phyloP scores from a whole-genome alignment of 2,888 invertebrate species.

The Rhabditoides inermis region DNA sequence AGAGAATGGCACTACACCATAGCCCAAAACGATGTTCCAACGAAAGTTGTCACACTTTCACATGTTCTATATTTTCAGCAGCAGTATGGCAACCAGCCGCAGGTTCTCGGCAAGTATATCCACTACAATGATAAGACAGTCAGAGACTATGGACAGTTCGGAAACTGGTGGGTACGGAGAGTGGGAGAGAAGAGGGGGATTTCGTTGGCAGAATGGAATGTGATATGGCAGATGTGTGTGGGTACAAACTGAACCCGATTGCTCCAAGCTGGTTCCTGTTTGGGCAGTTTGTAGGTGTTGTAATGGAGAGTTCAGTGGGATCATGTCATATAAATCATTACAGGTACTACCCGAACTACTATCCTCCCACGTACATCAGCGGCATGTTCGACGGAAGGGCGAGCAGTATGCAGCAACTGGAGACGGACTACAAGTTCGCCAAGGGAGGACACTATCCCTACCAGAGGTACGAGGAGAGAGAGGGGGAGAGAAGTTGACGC shows the following conservation, averaged over 20 bases:
- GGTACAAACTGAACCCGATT: too few species aligned
- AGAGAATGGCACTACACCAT: background rate
- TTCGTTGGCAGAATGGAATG: background rate
- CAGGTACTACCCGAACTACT: slow-evolving; percentile 38
- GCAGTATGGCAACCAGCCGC: slow-evolving; percentile 29
- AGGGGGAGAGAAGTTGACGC: too few species aligned
- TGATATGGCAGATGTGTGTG: background rate
- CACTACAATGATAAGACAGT: slow-evolving; percentile 31
- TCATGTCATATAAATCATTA: background rate
- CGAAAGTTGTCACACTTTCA: too few species aligned
- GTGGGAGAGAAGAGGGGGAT: background rate
- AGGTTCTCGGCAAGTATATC: slow-evolving; percentile 31
- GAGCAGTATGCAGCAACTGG: slow-evolving; percentile 30
- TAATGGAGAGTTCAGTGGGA: too few species aligned
- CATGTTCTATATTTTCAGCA: too few species aligned
- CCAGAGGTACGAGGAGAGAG: slow-evolving; percentile 30
- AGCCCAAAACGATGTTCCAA: too few species aligned
- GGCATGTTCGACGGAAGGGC: slow-evolving; percentile 35
- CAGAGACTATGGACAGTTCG: slow-evolving; percentile 26
- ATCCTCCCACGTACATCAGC: slow-evolving; percentile 33
- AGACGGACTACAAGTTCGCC: slow-evolving; percentile 35
- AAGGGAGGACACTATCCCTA: slow-evolving; percentile 32
- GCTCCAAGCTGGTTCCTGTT: too few species aligned
- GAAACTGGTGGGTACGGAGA: slow-evolving; percentile 19
- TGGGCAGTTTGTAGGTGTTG: too few species aligned